phyloP scores from a whole-genome alignment of 2,113 vertebrate genomes.

The Regulus satrapa region DNA sequence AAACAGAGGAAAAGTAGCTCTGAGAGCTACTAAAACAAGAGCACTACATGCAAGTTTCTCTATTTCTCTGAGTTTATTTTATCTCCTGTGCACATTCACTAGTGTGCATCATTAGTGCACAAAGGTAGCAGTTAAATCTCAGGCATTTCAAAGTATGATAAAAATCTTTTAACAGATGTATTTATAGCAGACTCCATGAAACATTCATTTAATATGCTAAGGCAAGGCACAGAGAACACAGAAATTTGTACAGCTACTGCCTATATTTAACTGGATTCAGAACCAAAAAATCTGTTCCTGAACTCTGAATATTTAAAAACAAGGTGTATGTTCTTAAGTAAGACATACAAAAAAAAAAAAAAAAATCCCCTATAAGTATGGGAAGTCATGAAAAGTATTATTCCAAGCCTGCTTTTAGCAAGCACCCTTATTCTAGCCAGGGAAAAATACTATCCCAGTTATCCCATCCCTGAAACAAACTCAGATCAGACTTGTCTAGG shows the following conservation, averaged over 20 bases:
- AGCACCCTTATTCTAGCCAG: background rate
- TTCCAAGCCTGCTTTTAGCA: background rate
- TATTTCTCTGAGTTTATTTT: background rate
- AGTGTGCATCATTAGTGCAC: background rate
- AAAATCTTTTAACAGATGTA: constrained; percentile 30
- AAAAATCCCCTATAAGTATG: background rate
- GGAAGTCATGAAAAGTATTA: background rate
- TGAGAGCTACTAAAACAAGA: background rate
- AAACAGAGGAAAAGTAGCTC: constrained; percentile 17
- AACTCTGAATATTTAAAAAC: constrained; percentile 35
- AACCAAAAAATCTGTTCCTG: constrained; percentile 41
- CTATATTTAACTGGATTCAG: constrained; percentile 32
- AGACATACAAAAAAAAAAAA: background rate
- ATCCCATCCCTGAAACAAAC: background rate
- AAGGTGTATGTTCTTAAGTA: background rate
- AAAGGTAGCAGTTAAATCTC: constrained; percentile 6
- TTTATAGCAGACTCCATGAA: constrained; percentile 23
- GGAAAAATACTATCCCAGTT: background rate
- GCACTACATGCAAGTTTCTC: background rate
- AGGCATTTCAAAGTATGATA: background rate
- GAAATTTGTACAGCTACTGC: background rate
- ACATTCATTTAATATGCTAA: constrained; percentile 16
- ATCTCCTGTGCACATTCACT: background rate
- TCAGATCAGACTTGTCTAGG: background rate
- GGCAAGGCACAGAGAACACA: constrained; percentile 1